Evolutionary conservation across 2,113 vertebrate species (phyloP).

Genomic region (Eudyptes chrysolophus): DNA sequence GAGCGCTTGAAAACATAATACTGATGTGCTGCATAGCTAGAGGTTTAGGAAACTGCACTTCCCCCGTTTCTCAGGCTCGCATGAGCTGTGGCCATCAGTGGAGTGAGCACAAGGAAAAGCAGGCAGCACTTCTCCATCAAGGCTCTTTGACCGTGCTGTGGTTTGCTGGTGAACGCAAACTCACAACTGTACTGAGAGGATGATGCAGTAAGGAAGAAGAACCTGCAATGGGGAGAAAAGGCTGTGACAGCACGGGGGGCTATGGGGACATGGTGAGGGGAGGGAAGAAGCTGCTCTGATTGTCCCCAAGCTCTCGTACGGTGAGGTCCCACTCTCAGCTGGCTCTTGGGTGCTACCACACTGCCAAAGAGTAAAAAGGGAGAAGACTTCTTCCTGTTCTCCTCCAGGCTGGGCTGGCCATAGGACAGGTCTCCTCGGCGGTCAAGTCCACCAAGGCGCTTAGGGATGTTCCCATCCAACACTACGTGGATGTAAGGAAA

Average conservation of each 20-base stretch:
- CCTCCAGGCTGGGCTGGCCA: not conserved
- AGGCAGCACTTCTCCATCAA: not conserved
- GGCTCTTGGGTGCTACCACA: not conserved
- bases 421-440: not conserved
- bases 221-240: not conserved
- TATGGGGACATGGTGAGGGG: no score
- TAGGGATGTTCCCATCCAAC: not conserved
- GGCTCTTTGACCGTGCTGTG: not conserved
- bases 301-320: not conserved
- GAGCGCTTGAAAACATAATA: not conserved
- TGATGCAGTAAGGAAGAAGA: not conserved
- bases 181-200: not conserved
- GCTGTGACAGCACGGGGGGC: not conserved
- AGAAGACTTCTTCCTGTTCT: not conserved
- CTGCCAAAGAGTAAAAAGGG: not conserved
- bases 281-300: not conserved
- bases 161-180: not conserved
- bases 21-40: not conserved
- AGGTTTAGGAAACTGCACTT: not conserved
- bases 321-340: not conserved
- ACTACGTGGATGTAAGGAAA: not conserved
- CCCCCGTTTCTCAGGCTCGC: not conserved
- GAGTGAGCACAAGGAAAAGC: not conserved
- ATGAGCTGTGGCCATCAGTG: accelerated
- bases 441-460: not conserved